Evolutionary conservation across 2,113 vertebrate genomes (phyloP).

Genomic region (Sakesphorus luctuosus): DNA sequence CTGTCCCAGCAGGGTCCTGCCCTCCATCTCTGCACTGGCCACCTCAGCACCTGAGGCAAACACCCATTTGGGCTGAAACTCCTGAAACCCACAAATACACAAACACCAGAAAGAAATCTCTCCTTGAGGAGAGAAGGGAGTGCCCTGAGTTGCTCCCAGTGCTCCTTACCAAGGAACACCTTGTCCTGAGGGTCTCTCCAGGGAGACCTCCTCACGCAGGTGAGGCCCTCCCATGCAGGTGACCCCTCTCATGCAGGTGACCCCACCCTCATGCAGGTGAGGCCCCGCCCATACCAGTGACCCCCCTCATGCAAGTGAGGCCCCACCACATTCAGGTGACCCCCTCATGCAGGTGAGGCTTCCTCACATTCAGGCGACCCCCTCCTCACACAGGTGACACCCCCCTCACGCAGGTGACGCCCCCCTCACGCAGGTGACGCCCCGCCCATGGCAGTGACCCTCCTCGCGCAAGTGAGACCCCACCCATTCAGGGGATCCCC

Average conservation of each 20-base stretch:
- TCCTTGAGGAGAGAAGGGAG: fast-evolving
- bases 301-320: no score
- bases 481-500: fast-evolving
- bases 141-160: fast-evolving
- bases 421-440: no score
- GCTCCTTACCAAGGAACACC: fast-evolving
- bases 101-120: neutral
- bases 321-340: no score
- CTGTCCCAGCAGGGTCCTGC: fast-evolving
- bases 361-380: no score
- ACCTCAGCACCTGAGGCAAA: neutral
- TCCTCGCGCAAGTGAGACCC: fast-evolving
- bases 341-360: no score
- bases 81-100: neutral
- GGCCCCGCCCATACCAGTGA: no score
- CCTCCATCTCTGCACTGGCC: fast-evolving
- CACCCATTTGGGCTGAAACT: fast-evolving
- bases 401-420: no score
- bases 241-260: no score
- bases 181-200: fast-evolving
- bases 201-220: fast-evolving
- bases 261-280: no score
- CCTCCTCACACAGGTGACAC: no score
- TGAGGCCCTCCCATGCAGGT: neutral
- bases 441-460: no score